Base-by-base conservation (phyloP, 1,140 invertebrate species). In the Aplysia californica region DNA sequence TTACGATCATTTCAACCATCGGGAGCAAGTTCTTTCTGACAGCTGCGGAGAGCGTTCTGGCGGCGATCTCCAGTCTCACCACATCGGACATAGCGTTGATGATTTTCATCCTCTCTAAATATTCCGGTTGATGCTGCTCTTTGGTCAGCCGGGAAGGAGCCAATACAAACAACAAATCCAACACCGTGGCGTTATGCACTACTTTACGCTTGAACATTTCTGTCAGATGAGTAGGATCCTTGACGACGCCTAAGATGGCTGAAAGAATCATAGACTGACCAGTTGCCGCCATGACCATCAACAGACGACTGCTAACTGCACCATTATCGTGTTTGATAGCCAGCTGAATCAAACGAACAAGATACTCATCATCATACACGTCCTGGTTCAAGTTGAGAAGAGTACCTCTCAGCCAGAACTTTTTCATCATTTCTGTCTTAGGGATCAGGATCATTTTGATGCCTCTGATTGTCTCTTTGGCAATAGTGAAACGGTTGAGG, bases 1-100 rank as follows among this genome's bases (percentile, higher is more conserved):
- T 56, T 23, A 72, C 56, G 44, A 72, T 55, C 50, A 58, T n/a
- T 38, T 72, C 69, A 31, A 72, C 31, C 69, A 72, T 72, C 6
- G 69, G 69, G 44, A 72, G 44, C 23, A 72, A 29, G 55, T 72
- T 72, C 55, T 72, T 72, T 31, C n/a, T 58, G 55, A 72, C 58
- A 56, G 69, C 69, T 3, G 69, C 69, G 3, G 44, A 33, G 44
- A 72, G 4, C 18, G 69, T 72, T 26, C 39, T 35, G 15, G 69
- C 36, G 31, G 50, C 44, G 23, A 72, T 26, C 55, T 35, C 69
- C 31, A 72, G 33, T 10, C 38, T 33, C 3, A 56, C 50, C 2
- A 56, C 44, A 31, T 23, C 50, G 44, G 26, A 56, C 15, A 72
- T 44, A 20, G 29, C 35, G 69, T 41, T 50, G 1, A 72, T 20